phyloP scores from a whole-genome alignment of 2,888 invertebrate species.

The Lasioglossum pauxillum region DNA sequence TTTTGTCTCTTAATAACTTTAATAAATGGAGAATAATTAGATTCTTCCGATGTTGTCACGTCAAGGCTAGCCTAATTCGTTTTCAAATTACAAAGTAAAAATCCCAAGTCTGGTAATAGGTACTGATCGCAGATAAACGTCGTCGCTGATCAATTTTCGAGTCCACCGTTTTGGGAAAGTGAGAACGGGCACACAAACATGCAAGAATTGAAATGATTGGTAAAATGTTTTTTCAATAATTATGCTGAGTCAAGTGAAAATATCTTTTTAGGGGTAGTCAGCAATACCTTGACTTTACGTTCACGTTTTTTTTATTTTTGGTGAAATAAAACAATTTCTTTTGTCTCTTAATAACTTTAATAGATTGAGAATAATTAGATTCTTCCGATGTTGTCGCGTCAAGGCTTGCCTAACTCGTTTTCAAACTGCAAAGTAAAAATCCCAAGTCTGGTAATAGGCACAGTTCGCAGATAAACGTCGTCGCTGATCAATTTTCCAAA shows the following conservation, averaged over 20 bases:
- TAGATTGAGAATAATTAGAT: not conserved
- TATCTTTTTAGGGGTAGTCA: not conserved
- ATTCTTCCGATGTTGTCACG: not conserved
- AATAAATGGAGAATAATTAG: not conserved
- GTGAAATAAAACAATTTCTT: not conserved
- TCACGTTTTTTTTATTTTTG: not conserved
- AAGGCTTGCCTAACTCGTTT: too few relatives aligned
- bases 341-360: not conserved
- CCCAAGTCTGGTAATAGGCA: not conserved
- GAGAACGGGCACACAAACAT: too few relatives aligned
- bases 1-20: not conserved
- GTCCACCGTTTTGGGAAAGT: too few relatives aligned
- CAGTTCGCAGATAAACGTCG: not conserved
- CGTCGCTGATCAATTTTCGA: too few relatives aligned
- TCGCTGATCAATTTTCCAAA: conserved; percentile 5
- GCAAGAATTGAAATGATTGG: too few relatives aligned
- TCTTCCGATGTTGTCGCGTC: not conserved
- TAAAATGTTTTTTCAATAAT: not conserved
- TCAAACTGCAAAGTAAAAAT: not conserved
- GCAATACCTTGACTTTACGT: not conserved
- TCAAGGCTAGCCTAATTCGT: too few relatives aligned
- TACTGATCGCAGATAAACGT: too few relatives aligned
- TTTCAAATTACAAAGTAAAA: not conserved
- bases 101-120: not conserved
- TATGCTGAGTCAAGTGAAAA: not conserved